Percentiles rank a stretch among this genome's conserved stretches.
Conservation (phyloP, 2,888 invertebrate genomes). For the Colostygia pectinataria region DNA sequence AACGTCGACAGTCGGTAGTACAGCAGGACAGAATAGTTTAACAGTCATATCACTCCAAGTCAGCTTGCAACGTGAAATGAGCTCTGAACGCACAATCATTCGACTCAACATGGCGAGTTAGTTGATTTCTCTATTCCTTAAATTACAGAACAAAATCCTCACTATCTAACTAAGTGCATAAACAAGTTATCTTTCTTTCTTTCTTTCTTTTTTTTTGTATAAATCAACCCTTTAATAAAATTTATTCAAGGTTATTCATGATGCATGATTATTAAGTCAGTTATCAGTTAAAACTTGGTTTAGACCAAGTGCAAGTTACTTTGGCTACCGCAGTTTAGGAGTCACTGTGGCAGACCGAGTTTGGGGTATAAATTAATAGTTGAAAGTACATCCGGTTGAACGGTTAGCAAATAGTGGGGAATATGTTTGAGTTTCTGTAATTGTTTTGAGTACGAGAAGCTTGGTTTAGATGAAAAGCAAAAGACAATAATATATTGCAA, state of each 20-base stretch:
- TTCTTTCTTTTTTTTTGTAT: too few relatives aligned
- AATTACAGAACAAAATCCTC: not conserved
- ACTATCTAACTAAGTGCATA: too few relatives aligned
- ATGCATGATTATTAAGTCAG: too few relatives aligned
- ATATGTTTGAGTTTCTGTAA: slow-evolving; percentile 18
- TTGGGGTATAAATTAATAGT: slow-evolving; percentile 18
- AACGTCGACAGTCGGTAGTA: slow-evolving; percentile 4
- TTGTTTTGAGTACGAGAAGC: not conserved
- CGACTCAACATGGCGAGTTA: not conserved
- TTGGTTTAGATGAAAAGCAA: not conserved
- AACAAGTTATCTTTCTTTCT: too few relatives aligned
- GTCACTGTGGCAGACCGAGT: slow-evolving; percentile 9
- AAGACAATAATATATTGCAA: too few relatives aligned
- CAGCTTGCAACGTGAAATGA: not conserved
- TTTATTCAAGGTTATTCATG: too few relatives aligned
- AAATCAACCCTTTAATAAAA: too few relatives aligned
- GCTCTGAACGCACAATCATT: not conserved
- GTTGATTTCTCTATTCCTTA: too few relatives aligned
- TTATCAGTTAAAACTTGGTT: slow-evolving; percentile 3
- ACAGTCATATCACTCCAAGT: not conserved
- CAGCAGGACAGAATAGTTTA: not conserved
- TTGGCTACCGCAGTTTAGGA: not conserved
- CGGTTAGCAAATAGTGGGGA: slow-evolving; percentile 14
- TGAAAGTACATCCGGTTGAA: slow-evolving; percentile 18
- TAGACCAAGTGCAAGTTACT: slow-evolving; percentile 5